A percentile compares a stretch with the other conserved stretches of the same genome.
Conservation (phyloP, 1,140 invertebrate species). For the Onthophagus taurus region DNA sequence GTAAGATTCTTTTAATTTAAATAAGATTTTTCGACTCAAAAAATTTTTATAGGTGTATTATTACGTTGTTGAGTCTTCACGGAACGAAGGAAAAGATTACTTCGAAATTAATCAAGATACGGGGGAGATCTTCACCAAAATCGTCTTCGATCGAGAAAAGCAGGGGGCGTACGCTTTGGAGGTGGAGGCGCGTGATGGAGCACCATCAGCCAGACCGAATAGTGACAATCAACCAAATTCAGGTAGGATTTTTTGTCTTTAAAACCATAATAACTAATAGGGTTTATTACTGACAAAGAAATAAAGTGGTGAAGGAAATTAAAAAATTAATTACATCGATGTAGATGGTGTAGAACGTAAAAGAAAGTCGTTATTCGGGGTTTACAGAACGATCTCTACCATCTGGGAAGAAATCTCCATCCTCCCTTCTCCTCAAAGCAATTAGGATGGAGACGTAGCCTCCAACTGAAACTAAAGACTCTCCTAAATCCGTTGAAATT, state of each 20-base stretch:
- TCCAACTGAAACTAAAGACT: too few relatives aligned
- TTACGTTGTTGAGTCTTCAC: slow-evolving; percentile 79
- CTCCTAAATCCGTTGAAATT: too few relatives aligned
- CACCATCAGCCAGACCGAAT: slow-evolving; percentile 84
- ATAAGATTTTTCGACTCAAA: not conserved
- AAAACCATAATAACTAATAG: too few relatives aligned
- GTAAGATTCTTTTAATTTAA: slow-evolving; percentile 42
- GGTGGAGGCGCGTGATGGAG: slow-evolving; percentile 86
- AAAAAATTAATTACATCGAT: too few relatives aligned
- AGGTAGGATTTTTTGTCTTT: slow-evolving; percentile 64
- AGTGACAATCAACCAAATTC: slow-evolving; percentile 84
- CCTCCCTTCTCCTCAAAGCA: too few relatives aligned
- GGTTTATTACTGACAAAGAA: not conserved
- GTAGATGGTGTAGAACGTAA: too few relatives aligned
- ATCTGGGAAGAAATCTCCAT: too few relatives aligned
- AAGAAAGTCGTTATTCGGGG: too few relatives aligned
- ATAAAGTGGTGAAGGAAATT: too few relatives aligned
- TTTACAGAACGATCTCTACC: too few relatives aligned
- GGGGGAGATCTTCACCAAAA: slow-evolving; percentile 88
- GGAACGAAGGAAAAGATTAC: slow-evolving; percentile 87
- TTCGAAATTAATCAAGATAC: slow-evolving; percentile 91
- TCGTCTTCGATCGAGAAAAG: slow-evolving; percentile 90
- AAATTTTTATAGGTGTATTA: slow-evolving; percentile 78
- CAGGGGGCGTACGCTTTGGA: slow-evolving; percentile 90
- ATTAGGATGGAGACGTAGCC: too few relatives aligned